A percentile compares a stretch with the other conserved stretches of the same genome.
phyloP scores from a whole-genome alignment of 2,113 vertebrate genomes.

The Ranitomeya variabilis region DNA sequence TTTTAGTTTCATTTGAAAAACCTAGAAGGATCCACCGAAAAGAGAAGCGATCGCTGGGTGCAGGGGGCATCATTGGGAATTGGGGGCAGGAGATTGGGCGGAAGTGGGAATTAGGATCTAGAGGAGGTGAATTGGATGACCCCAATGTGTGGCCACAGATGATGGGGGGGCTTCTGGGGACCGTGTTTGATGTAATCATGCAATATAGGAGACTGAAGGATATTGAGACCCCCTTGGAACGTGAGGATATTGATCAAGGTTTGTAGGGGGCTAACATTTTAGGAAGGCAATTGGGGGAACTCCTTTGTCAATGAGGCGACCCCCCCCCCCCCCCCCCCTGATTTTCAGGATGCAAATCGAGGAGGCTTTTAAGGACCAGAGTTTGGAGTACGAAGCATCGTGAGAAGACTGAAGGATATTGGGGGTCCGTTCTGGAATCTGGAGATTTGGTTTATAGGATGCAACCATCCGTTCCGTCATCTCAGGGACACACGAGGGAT shows the following conservation, averaged over 20 bases:
- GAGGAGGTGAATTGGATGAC: too few relatives aligned
- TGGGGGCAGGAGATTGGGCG: too few relatives aligned
- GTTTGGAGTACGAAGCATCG: neutral
- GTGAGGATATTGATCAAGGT: neutral
- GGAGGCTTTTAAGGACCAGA: neutral
- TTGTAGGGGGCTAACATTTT: neutral
- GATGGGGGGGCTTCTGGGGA: neutral
- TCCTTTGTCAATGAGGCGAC: neutral
- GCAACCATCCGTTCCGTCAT: too few relatives aligned
- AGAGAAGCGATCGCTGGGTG: neutral
- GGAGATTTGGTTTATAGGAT: too few relatives aligned
- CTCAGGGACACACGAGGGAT: too few relatives aligned
- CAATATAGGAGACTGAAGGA: neutral
- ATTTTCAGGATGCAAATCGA: neutral
- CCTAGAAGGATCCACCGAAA: neutral
- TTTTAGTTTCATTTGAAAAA: conserved; percentile 3
- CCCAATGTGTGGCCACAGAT: neutral
- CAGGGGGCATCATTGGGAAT: neutral
- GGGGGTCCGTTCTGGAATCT: neutral
- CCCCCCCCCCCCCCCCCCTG: too few relatives aligned
- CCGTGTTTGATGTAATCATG: neutral
- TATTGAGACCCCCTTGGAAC: neutral
- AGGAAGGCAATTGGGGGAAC: neutral
- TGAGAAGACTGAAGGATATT: neutral
- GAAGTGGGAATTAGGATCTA: too few relatives aligned